Base-by-base conservation (phyloP, 2,888 invertebrate genomes). In the Athalia rosae region DNA sequence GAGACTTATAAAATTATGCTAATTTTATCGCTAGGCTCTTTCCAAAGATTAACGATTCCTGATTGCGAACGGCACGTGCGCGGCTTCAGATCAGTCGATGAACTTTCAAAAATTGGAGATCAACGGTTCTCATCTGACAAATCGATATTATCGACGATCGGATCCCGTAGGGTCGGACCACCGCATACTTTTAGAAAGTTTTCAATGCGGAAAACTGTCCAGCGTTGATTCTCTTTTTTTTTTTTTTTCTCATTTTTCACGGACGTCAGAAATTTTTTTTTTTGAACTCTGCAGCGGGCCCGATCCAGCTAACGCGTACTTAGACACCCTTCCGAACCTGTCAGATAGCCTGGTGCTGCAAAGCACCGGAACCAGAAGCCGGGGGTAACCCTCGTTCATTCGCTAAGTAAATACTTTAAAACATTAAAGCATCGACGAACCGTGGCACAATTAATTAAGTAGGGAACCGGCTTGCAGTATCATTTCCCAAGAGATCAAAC, bases 381-480 rank as follows among this genome's bases (percentile, higher is more conserved):
- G 50, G 61, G 61, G 61, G 71, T 58, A 67, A 71, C 74, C 74
- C 74, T 74, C 74, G 61, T 62, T 74, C 74, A 74, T 74, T 61
- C 62, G 74, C 74, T 74, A 74, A 74, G 74, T 74, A 74, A 74
- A 74, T 74, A 74, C 74, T 74, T 62, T 71, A 71, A 71, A 76
- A 76, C 56, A 76, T 76, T 76, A 67, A 77, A 64, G 67, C 50
- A 77, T 79, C 80, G 80, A 79, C 81, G 80, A 77, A 78, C 79
- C 80, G 77, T 77, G 79, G 79, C 64, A 78, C 79, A 79, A 81
- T 81, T 79, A 80, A 80, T 81, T 79, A 81, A 81, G 64, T 73
- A 79, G 66, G 76, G 62, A 74, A 28, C 61, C 48, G 62, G 74
- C 61, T 50, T 74, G 71, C 74, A 62, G 59, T 62, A 74, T 74